Base-by-base conservation (phyloP, 2,797 vertebrate genomes). In the Chaetodon trifasciatus region DNA sequence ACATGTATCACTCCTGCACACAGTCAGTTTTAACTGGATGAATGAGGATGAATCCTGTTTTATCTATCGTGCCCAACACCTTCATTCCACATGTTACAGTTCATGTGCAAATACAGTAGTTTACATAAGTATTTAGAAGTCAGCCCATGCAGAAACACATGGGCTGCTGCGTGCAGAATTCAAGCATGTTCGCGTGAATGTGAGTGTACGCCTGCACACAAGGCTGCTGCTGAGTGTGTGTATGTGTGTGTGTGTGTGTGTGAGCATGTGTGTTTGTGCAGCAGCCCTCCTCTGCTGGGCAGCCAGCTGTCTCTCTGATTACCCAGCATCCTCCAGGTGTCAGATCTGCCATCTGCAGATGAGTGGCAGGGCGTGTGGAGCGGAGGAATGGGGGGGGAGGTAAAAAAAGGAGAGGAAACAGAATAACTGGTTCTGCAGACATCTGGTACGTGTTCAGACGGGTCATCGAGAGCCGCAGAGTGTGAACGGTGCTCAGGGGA, bases 381-480 rank as follows among this genome's bases (percentile, higher is more conserved):
- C 13, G n/a, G n/a, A 81, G 85, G 84, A 86, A 89, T 74, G 77
- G 84, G 58, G 64, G 37, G 49, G 56, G 57, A 35, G 47, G n/a
- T 16, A 44, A 63, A 50, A 44, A 58, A 63, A 71, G 68, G n/a
- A 60, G 68, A 81, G 58, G 82, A 85, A 86, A 83, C 55, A 77
- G 89, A 89, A 91, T 88, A 94, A 94, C 93, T 90, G 86, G 92
- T 94, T 95, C 86, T 84, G 85, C 90, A 89, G 89, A 91, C 83
- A 82, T 90, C 78, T 92, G 90, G 89, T 93, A 85, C 93, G 53
- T 93, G 93, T 93, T 91, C 82, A 91, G 92, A 92, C 92, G 84
- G 89, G 91, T 91, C 87, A 88, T 69, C 42, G 7, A 84, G 85
- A 56, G 78, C 78, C 42, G n/a, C 55, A 1, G 74, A 87, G 88